These are phyloP conservation scores for Onychomys torridus DNA, from an alignment of 2,797 vertebrate genomes.

Conservation along the genomic window DNA sequence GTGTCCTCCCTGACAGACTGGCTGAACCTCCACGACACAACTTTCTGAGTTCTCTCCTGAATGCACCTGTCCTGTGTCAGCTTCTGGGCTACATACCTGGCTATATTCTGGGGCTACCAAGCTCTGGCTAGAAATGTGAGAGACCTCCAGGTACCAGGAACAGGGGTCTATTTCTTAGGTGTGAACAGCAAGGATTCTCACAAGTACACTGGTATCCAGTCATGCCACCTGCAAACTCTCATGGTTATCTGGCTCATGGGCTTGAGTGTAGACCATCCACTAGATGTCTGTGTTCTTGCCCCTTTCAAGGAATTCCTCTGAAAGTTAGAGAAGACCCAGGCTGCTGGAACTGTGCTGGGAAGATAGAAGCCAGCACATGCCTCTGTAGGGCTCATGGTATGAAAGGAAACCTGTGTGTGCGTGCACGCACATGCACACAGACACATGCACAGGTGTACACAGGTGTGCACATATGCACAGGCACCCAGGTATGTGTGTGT, in stretches of 20 bases:
- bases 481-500: background rate
- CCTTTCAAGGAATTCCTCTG: background rate
- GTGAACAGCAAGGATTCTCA: background rate
- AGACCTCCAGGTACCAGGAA: background rate
- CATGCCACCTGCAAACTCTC: background rate
- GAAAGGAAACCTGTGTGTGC: background rate
- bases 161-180: background rate
- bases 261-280: background rate
- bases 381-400: background rate
- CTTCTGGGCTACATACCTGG: background rate
- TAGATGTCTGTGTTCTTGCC: background rate
- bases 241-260: background rate
- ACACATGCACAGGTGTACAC: too few species aligned
- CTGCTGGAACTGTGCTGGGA: background rate
- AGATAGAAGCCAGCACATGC: background rate
- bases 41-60: background rate
- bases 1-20: background rate
- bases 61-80: background rate
- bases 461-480: accelerated
- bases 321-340: background rate
- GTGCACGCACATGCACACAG: too few species aligned
- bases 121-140: background rate
- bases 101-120: background rate
- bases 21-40: accelerated
- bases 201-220: background rate